Evolutionary conservation across 2,113 vertebrate genomes (phyloP), one percentile per base, ranked within the genome.

Genomic region (Microcebus lehilahytsara): DNA sequence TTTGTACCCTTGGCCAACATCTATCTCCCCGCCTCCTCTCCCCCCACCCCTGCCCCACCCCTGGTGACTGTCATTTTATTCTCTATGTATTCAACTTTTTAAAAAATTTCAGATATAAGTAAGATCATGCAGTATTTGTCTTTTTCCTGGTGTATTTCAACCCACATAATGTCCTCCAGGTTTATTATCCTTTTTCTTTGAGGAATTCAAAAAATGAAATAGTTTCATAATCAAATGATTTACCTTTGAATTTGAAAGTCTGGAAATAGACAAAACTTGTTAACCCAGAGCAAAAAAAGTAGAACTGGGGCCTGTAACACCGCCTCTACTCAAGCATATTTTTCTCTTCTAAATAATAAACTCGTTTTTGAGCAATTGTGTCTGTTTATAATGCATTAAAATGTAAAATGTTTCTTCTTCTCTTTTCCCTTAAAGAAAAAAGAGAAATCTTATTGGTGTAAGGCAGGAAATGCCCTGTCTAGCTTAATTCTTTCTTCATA

Each of bases 121-220:
- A 1, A 7, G 2, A 19, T 4, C 20, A 13, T 0, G 13, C n/a
- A 34, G 20, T 9, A 0, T 37, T 13, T 64, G 4, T 67, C 51
- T 58, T 74, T 80, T 80, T 17, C 19, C 23, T 67, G 62, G 30
- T 19, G 3, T 12, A 19, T 49, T 20, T 77, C 37, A 53, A 16
- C 60, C 3, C 20, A 30, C 6, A 0, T 3, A 10, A 14, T 0
- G 17, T n/a, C 32, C 34, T 60, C 20, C 25, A 17, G 16, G 5
- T 23, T 19, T 10, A 1, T 53, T 51, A 32, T 90, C 53, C 37
- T 13, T 80, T 91, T 71, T 58, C 90, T 51, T 42, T 60, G 60
- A 51, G 34, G 58, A 40, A 56, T 22, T 64, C 14, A 40, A 89
- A 93, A 58, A 27, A 53, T 37, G 42, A 80, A 32, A 78, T 80